Percentiles rank a stretch among this genome's conserved stretches.
phyloP scores from a whole-genome alignment of 2,797 vertebrate species.

The Argya squamiceps region DNA sequence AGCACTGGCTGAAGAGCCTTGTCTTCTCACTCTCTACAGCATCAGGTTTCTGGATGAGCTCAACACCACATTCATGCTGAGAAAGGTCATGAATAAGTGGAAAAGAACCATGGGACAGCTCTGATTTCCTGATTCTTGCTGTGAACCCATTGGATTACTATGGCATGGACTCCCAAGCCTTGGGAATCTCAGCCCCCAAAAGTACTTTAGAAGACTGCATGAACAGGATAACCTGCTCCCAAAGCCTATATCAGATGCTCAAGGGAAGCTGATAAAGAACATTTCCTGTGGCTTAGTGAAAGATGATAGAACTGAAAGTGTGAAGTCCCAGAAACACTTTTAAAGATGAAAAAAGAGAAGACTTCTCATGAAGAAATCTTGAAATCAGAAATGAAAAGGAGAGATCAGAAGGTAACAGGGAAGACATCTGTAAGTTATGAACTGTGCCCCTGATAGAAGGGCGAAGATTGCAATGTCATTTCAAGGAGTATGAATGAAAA shows the following conservation, averaged over 20 bases:
- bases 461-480: background rate
- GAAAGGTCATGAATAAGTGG: background rate
- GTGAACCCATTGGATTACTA: background rate
- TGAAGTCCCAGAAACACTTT: background rate
- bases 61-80: background rate
- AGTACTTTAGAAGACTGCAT: background rate
- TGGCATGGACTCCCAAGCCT: background rate
- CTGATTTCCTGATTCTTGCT: background rate
- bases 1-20: background rate
- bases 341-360: background rate
- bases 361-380: background rate
- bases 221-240: background rate
- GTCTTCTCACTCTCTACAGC: background rate
- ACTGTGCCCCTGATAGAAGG: background rate
- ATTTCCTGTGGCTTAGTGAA: background rate
- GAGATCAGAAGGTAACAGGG: background rate
- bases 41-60: background rate
- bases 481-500: background rate
- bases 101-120: background rate
- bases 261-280: background rate
- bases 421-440: conserved; percentile 4
- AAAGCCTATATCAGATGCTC: background rate
- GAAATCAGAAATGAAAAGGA: background rate
- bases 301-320: background rate
- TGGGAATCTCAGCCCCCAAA: background rate